A percentile compares a stretch with the other conserved stretches of the same genome.
phyloP scores from a whole-genome alignment of 35 echinoderm and acorn worm species.

The Apostichopus californicus region DNA sequence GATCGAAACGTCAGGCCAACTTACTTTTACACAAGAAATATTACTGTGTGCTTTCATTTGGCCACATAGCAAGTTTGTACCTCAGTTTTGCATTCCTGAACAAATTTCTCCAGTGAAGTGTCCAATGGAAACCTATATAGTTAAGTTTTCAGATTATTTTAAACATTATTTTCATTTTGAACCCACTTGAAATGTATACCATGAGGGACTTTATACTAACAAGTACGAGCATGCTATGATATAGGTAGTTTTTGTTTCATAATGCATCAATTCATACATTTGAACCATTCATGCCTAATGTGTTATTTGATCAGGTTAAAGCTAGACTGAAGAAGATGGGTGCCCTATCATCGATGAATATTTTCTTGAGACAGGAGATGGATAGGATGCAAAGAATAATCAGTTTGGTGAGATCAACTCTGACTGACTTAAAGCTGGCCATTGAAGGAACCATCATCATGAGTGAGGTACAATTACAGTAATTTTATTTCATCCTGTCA shows the following conservation, averaged over 20 bases:
- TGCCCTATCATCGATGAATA: constrained; percentile 93
- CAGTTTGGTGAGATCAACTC: constrained; percentile 81
- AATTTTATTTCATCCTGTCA: neutral
- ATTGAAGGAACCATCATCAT: constrained; percentile 99
- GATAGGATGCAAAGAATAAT: constrained; percentile 98
- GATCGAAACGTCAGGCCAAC: no score
- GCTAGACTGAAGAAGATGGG: constrained; percentile 97
- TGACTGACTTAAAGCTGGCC: constrained; percentile 86
- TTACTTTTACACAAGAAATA: no score
- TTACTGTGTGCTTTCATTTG: no score
- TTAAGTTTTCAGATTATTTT: no score
- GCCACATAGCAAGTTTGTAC: no score
- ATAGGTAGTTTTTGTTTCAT: neutral
- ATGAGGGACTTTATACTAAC: no score
- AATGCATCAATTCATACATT: neutral
- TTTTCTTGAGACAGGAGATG: constrained; percentile 96
- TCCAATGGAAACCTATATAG: no score
- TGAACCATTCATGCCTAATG: no score
- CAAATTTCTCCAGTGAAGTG: no score
- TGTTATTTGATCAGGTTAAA: constrained; percentile 67
- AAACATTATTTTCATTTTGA: no score
- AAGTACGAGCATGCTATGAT: neutral
- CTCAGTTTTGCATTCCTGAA: no score
- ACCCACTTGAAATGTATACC: no score
- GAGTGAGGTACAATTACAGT: constrained; percentile 78